Evolutionary conservation across 2,888 invertebrate genomes (phyloP).

Genomic region (Sminthurinus aureus): DNA sequence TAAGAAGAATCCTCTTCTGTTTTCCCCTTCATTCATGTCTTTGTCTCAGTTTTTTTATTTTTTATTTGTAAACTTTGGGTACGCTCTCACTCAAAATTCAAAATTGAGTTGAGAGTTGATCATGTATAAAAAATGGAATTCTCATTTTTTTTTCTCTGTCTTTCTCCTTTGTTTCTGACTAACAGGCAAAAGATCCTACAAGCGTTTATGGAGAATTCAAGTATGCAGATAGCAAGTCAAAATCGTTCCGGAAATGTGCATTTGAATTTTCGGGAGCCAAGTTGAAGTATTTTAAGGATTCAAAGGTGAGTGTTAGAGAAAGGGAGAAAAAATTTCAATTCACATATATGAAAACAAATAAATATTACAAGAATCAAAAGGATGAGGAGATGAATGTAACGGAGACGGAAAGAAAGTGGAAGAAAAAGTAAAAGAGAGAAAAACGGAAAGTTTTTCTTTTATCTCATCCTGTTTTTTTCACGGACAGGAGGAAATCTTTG

Average conservation of each 20-base stretch:
- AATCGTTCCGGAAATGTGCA: conserved; percentile 76
- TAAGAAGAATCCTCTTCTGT: conserved; percentile 42
- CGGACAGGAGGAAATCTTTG: background rate
- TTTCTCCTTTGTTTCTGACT: conserved; percentile 5
- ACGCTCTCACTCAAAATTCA: too few species aligned
- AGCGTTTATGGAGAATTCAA: conserved; percentile 79
- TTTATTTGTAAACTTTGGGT: background rate
- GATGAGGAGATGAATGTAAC: background rate
- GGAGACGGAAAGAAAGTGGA: background rate
- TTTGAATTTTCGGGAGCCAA: conserved; percentile 83
- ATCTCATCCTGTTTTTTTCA: background rate
- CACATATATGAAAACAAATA: background rate
- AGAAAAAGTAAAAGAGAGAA: conserved; percentile 22
- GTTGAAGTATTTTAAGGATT: conserved; percentile 80
- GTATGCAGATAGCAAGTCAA: conserved; percentile 77
- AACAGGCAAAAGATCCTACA: conserved; percentile 69
- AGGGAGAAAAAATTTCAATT: conserved; percentile 11
- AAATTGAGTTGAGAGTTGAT: background rate
- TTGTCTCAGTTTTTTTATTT: conserved; percentile 5
- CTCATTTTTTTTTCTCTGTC: conserved; percentile 10
- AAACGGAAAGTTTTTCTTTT: background rate
- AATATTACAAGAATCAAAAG: conserved; percentile 19
- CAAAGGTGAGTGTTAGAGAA: conserved; percentile 64
- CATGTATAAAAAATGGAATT: conserved; percentile 28
- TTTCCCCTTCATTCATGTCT: background rate